Evolutionary conservation across 2,797 vertebrate species (phyloP), one percentile per base, ranked within the genome.

Genomic region (Etheostoma nigrum): DNA sequence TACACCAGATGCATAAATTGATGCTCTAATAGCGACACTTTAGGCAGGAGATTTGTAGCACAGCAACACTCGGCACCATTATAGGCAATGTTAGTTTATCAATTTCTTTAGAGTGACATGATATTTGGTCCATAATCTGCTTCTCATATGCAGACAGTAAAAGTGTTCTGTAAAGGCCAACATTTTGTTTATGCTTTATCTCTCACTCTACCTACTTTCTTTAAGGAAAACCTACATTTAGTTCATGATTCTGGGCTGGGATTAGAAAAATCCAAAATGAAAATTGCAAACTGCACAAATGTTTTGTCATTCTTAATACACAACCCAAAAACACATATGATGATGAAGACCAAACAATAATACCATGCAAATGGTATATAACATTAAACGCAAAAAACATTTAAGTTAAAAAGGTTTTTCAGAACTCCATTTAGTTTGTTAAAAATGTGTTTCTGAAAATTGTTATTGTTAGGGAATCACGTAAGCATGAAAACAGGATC

Each of bases 11-110:
- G 23, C 13, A 36, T 23, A 65, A 83, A 78, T 42, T 61, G 72
- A 76, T 51, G 77, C 72, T 81, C 68, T 45, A 52, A 15, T 76
- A 68, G 68, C 5, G 55, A 76, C 54, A 16, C 74, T 12, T 45
- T 25, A n/a, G 61, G 70, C 6, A 8, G 52, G 19, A 78, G 64
- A 65, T 74, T 53, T 54, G 62, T n/a, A 0, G 33, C 55, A 42
- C 25, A 19, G 66, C 25, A 54, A 27, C 72, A 51, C 33, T 58
- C 67, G 4, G 47, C 16, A 30, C 40, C 4, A 15, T 11, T 54
- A 74, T 30, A n/a, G 36, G 15, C 4, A 12, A 40, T 11, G 4
- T 14, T 36, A 12, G 23, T 52, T 61, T 42, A 42, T 79, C 4
- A 21, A 79, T 79, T 72, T n/a, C 49, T 67, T 45, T 4, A 15